Evolutionary conservation across 2,888 invertebrate species (phyloP), one percentile per base, ranked within the genome.

Genomic region (Lycophotia porphyrea): DNA sequence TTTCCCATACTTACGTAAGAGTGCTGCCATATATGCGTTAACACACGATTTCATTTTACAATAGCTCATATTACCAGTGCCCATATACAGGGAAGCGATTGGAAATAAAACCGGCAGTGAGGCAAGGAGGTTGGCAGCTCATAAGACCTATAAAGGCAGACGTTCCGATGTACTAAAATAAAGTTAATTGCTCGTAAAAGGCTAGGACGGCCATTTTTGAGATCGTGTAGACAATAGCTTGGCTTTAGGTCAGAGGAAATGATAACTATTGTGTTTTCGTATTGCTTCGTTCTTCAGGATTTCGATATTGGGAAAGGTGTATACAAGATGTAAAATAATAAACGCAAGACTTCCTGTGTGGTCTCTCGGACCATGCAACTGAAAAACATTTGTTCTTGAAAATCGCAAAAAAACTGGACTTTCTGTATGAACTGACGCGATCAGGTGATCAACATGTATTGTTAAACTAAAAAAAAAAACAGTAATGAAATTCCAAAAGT

Each of bases 61-160:
- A 91, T 89, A 87, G 86, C 88, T 85, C 81, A 88, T 87, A 88
- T 89, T 88, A 84, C 87, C 76, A 78, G 65, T 80, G 80, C 74
- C 92, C 92, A 88, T 92, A 92, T 92, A 92, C 85, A 92, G 91
- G 88, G 90, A 90, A 87, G 89, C 87, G 90, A 90, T 92, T 89
- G 87, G 87, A 86, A 87, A 88, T 89, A 81, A 86, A 87, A 84
- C 87, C 42, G 74, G 60, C 58, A 47, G 80, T 78, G 73, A 74
- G 39, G 74, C 66, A 49, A 66, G 63, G 66, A 77, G 67, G 74
- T 72, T 70, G 68, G 77, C 63, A 75, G 74, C 76, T 81, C 82
- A 86, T 87, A 87, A 88, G 84, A 78, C 74, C 83, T 82, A 84
- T 89, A 88, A 90, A 90, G 89, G 87, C 81, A 83, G 77, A 84